These are phyloP conservation scores for Oopsacas minuta DNA, from an alignment of 37 sponge, comb jelly and placozoan genomes.

Conservation along the genomic window DNA sequence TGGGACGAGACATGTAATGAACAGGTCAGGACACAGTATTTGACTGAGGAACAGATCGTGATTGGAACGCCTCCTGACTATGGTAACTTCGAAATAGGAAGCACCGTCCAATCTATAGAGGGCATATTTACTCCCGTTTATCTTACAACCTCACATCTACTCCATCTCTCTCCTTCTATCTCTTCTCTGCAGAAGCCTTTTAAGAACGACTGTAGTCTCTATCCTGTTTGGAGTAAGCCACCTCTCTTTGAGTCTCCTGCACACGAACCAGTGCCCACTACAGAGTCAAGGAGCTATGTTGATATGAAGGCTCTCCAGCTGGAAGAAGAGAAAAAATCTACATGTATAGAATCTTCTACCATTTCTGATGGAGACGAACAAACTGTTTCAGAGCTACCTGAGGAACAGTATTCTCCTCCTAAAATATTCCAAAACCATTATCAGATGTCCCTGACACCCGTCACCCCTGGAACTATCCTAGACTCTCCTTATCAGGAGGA, in stretches of 20 bases:
- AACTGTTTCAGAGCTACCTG: neutral
- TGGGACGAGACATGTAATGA: neutral
- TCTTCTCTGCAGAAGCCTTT: neutral
- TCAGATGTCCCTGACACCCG: neutral
- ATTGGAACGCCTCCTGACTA: neutral
- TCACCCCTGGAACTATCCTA: neutral
- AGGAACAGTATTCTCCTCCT: no score
- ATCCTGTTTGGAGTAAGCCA: neutral
- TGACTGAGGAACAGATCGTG: neutral
- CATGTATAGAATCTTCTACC: neutral
- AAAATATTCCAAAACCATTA: neutral
- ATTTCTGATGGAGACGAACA: neutral
- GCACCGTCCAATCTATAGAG: neutral
- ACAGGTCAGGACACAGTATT: neutral
- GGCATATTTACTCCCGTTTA: neutral
- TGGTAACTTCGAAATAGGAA: neutral
- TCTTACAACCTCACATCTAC: neutral
- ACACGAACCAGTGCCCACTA: neutral
- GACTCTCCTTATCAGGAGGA: neutral
- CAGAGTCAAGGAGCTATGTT: neutral
- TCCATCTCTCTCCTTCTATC: conserved; percentile 1
- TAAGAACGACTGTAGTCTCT: neutral
- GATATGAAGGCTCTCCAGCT: neutral
- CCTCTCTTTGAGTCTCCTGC: neutral
- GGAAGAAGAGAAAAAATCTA: neutral